phyloP scores from a whole-genome alignment of 53 echinoderm and acorn worm species.

The Echinarachnius parma region DNA sequence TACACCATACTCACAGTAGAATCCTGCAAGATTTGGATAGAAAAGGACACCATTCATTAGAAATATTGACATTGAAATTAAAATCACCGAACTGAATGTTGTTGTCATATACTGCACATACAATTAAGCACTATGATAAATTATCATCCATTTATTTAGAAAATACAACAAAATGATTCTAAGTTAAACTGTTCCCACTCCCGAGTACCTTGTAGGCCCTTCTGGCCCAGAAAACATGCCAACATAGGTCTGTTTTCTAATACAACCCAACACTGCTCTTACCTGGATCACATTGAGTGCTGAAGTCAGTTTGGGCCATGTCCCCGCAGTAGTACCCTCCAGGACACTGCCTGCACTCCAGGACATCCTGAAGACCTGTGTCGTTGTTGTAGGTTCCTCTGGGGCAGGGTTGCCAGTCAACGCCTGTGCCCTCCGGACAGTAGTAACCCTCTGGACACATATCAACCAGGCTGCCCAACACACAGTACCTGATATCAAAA shows the following conservation, averaged over 20 bases:
- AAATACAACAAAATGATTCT: too few species aligned
- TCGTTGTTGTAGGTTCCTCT: slow-evolving; percentile 91
- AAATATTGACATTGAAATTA: too few species aligned
- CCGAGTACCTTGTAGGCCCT: too few species aligned
- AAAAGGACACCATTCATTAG: too few species aligned
- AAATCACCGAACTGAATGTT: too few species aligned
- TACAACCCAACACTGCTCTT: too few species aligned
- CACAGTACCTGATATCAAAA: slow-evolving; percentile 96
- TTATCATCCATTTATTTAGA: too few species aligned
- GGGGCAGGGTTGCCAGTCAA: slow-evolving; percentile 98
- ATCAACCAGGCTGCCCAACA: slow-evolving; percentile 68
- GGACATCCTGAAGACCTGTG: slow-evolving; percentile 59
- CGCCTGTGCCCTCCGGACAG: slow-evolving; percentile 89
- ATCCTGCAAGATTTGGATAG: neutral
- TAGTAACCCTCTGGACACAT: slow-evolving; percentile 88
- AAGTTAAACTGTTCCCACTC: too few species aligned
- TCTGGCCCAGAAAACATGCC: too few species aligned
- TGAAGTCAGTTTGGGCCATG: slow-evolving; percentile 60
- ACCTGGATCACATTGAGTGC: slow-evolving; percentile 81
- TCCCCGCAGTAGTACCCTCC: slow-evolving; percentile 96
- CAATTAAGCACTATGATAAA: too few species aligned
- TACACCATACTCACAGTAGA: slow-evolving; percentile 55
- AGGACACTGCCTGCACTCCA: slow-evolving; percentile 75
- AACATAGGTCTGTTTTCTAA: too few species aligned
- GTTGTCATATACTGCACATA: too few species aligned